A percentile compares a stretch with the other conserved stretches of the same genome.
Evolutionary conservation across 2,113 vertebrate genomes (phyloP).

Genomic region (Bufo bufo): DNA sequence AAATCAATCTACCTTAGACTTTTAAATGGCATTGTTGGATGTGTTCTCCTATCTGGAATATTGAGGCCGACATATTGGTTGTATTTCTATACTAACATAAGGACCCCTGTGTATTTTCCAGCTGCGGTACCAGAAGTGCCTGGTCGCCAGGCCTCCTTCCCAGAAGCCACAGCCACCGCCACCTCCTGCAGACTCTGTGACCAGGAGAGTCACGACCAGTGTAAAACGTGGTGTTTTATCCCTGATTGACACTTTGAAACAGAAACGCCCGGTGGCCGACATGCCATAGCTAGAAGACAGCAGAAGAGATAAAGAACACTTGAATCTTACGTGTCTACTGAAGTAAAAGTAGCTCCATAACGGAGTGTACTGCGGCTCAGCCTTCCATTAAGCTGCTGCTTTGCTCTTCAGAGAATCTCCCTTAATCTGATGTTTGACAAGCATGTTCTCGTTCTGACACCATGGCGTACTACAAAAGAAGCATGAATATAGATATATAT

Average conservation of each 20-base stretch:
- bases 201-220: slow-evolving; percentile 91
- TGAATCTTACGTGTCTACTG: slow-evolving; percentile 46
- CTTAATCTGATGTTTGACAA: slow-evolving; percentile 74
- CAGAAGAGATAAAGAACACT: neutral
- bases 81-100: neutral
- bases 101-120: slow-evolving; percentile 67
- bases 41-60: neutral
- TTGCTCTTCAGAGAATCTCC: slow-evolving; percentile 72
- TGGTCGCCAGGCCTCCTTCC: slow-evolving; percentile 89
- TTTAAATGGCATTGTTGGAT: neutral
- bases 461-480: slow-evolving; percentile 78
- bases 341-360: slow-evolving; percentile 60
- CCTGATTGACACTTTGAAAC: slow-evolving; percentile 99
- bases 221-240: slow-evolving; percentile 94
- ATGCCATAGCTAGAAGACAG: slow-evolving; percentile 73
- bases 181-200: slow-evolving; percentile 86
- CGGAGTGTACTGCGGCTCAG: slow-evolving; percentile 61
- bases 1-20: no score
- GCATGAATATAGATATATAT: slow-evolving; percentile 74
- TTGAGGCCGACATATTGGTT: neutral
- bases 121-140: slow-evolving; percentile 98
- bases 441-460: slow-evolving; percentile 79
- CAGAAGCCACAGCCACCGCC: slow-evolving; percentile 84
- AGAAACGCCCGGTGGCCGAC: slow-evolving; percentile 89
- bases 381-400: slow-evolving; percentile 72